A percentile compares a stretch with the other conserved stretches of the same genome.
These are phyloP conservation scores for Delphinapterus leucas DNA, from an alignment of 2,113 vertebrate genomes.

Conservation along the genomic window DNA sequence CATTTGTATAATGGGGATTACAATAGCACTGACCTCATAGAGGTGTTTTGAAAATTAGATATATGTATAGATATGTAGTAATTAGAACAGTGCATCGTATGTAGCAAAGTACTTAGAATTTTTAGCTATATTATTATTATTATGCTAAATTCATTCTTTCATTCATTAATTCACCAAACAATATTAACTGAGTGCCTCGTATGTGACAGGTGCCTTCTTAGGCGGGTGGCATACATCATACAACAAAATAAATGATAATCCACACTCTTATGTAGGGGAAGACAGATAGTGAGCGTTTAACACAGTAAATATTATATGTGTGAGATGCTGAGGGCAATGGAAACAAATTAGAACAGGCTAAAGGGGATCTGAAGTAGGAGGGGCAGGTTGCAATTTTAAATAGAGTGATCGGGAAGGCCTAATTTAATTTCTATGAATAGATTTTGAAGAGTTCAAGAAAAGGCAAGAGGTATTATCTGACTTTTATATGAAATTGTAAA, in stretches of 20 bases:
- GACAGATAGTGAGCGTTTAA: background rate
- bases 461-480: background rate
- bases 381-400: background rate
- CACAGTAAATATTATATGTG: background rate
- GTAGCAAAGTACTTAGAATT: background rate
- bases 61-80: background rate
- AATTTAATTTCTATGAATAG: background rate
- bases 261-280: background rate
- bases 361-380: background rate
- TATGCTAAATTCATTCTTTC: background rate
- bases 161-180: conserved; percentile 6
- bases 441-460: background rate
- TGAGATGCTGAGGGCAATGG: background rate
- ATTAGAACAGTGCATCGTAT: background rate
- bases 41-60: background rate
- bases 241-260: background rate
- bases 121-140: conserved; percentile 1
- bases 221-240: background rate
- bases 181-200: background rate
- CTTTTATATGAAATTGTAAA: background rate
- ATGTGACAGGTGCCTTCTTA: background rate
- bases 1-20: background rate
- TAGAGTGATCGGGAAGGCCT: background rate
- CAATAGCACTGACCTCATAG: background rate
- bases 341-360: background rate